Conservation (phyloP, 2,888 invertebrate genomes). For the Tachina fera region DNA sequence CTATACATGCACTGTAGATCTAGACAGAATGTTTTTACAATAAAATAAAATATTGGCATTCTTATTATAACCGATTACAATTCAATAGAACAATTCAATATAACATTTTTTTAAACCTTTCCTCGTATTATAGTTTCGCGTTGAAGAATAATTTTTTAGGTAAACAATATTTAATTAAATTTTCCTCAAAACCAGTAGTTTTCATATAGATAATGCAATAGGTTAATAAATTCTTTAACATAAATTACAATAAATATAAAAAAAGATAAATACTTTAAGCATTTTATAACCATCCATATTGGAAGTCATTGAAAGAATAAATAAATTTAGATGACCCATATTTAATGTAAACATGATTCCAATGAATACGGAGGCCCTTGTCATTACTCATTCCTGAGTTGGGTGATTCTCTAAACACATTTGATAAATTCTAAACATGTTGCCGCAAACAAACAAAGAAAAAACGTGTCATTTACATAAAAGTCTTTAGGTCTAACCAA, state of each 20-base stretch:
- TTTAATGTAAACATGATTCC: conserved; percentile 47
- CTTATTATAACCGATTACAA: no score
- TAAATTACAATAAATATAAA: conserved; percentile 18
- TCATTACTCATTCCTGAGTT: conserved; percentile 34
- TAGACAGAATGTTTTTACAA: no score
- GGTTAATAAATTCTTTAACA: conserved; percentile 37
- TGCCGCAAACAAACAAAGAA: conserved; percentile 43
- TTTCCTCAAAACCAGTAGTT: not conserved
- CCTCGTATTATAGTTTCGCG: no score
- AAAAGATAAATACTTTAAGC: conserved; percentile 19
- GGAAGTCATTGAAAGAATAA: conserved; percentile 48
- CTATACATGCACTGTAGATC: no score
- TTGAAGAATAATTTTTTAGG: no score
- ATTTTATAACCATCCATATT: conserved; percentile 13
- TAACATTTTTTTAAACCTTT: no score
- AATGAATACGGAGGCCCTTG: conserved; percentile 34
- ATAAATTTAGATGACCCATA: conserved; percentile 54
- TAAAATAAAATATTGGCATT: no score
- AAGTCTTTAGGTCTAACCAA: conserved; percentile 51
- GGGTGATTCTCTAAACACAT: conserved; percentile 31
- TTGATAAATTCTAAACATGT: conserved; percentile 68
- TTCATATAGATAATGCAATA: conserved; percentile 19
- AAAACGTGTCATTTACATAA: conserved; percentile 57
- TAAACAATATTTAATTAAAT: not conserved
- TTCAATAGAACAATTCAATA: no score